phyloP scores from a whole-genome alignment of 1,140 invertebrate genomes.

The Trichonephila inaurata region DNA sequence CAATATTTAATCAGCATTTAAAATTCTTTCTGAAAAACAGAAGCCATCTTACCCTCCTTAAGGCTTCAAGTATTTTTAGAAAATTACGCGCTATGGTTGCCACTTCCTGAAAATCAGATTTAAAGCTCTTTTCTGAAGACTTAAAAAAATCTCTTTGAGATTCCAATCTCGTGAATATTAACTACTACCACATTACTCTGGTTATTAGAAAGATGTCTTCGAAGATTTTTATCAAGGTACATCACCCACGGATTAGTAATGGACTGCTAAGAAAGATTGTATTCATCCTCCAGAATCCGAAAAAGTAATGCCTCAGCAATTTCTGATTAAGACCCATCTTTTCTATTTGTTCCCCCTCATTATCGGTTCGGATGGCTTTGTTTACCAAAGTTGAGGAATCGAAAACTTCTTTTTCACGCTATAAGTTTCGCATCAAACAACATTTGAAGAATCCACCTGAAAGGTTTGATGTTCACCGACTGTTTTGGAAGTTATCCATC shows the following conservation, averaged over 20 bases:
- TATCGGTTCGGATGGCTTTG: neutral
- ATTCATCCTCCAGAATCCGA: neutral
- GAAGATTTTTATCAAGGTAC: neutral
- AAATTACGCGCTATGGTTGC: neutral
- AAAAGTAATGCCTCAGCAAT: neutral
- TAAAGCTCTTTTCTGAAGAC: neutral
- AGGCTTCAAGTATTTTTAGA: neutral
- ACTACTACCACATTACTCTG: neutral
- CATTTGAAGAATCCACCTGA: neutral
- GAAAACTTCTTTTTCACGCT: neutral
- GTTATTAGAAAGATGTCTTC: neutral
- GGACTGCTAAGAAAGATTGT: neutral
- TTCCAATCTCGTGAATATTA: too few relatives aligned
- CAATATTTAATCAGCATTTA: too few relatives aligned
- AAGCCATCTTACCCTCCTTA: neutral
- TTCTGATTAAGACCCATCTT: neutral
- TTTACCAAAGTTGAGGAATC: neutral
- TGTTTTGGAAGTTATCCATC: neutral
- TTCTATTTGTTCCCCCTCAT: neutral
- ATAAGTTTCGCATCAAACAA: conserved; percentile 13
- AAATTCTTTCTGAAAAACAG: neutral
- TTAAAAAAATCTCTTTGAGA: neutral
- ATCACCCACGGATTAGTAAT: neutral
- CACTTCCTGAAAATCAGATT: neutral
- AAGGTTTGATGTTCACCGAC: neutral